Base-by-base conservation (phyloP, 2,888 invertebrate species). In the Drepana falcataria region DNA sequence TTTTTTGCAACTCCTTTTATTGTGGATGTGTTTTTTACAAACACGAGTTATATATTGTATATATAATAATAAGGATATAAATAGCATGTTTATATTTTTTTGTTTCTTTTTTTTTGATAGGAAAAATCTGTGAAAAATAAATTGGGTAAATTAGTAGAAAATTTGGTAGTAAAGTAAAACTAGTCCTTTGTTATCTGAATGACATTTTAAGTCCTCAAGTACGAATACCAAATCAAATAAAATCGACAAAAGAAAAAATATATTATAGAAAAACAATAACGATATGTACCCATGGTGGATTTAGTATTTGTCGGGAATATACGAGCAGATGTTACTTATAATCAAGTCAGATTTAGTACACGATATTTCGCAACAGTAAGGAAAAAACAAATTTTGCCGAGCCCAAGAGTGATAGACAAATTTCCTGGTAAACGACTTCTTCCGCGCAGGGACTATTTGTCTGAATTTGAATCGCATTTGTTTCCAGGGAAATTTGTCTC, bases 381-480 rank as follows among this genome's bases (percentile, higher is more conserved):
- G 79, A 81, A 83, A 79, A 82, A 81, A 83, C 81, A 83, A 86
- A 87, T 83, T 84, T 79, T 75, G 75, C 77, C 77, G 74, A 75
- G 83, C 80, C 79, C 81, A 81, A 84, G 87, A 89, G 78, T 90
- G 87, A 90, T 88, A 86, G 86, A 86, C 85, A 83, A 87, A 89
- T 91, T 88, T 88, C 83, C 86, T 84, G 83, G 88, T 84, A 89
- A 89, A 85, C 85, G 85, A 84, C 81, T 83, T 73, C 82, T 79
- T 81, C 87, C 90, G 88, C 89, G 71, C 71, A 56, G 90, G 90
- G 89, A 88, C 89, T 87, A 89, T 89, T 90, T 87, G 86, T 90
- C 87, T 90, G 88, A 88, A 88, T 90, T 89, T 89, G 87, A 89
- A 89, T 89, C 87, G 85, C 88, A 88, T 89, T 89, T 88, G 85